Conservation (phyloP, 2,888 invertebrate species). For the Leucophenga maculata region DNA sequence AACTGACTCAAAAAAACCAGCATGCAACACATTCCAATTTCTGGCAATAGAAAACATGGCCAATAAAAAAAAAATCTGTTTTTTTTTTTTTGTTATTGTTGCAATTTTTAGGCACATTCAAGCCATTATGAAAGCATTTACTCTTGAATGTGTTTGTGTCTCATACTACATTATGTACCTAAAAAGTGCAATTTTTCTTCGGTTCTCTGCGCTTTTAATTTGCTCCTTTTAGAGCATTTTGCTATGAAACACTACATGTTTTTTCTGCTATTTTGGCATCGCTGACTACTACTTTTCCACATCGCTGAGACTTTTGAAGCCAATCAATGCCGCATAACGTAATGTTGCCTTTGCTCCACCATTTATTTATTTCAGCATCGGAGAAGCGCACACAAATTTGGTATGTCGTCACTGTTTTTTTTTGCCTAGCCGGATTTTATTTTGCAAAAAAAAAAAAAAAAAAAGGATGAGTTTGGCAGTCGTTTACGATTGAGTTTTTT, state of each 20-base stretch:
- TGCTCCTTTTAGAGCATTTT: background rate
- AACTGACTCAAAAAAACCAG: conserved; percentile 25
- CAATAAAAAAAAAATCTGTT: background rate
- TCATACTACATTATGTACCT: no score
- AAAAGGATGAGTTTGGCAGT: background rate
- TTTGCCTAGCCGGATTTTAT: background rate
- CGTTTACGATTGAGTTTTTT: no score
- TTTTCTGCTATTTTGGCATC: no score
- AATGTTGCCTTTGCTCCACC: background rate
- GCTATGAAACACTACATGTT: no score
- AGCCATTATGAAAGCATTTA: no score
- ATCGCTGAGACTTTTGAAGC: conserved; percentile 36
- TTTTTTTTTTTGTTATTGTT: background rate
- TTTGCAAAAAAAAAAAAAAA: background rate
- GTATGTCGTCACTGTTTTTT: background rate
- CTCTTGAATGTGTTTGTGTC: no score
- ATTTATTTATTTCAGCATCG: background rate
- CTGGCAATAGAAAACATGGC: conserved; percentile 6
- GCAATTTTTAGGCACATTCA: background rate
- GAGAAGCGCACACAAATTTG: background rate
- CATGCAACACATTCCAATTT: conserved; percentile 42
- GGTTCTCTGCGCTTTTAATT: background rate
- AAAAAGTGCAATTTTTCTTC: background rate
- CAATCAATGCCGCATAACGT: conserved; percentile 45
- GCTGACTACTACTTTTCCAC: conserved; percentile 15